Conservation (phyloP, 2,113 vertebrate species). For the Scolopax mira region DNA sequence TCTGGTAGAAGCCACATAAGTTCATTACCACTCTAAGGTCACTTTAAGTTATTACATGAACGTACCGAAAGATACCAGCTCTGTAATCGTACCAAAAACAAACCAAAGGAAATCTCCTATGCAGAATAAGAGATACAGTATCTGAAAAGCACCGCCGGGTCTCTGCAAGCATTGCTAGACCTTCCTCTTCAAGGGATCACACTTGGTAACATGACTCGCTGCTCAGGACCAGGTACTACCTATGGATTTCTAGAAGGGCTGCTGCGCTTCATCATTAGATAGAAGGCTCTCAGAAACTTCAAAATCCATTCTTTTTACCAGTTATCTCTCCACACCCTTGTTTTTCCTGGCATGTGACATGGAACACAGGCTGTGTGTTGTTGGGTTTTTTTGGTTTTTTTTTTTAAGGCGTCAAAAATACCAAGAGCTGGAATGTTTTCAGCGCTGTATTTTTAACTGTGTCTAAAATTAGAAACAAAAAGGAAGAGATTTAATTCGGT, state of each 20-base stretch:
- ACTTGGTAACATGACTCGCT: rapidly evolving
- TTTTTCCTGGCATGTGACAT: conserved; percentile 57
- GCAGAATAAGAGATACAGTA: neutral
- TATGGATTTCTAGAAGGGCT: neutral
- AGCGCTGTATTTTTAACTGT: conserved; percentile 3
- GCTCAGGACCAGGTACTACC: neutral
- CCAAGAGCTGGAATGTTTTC: conserved; percentile 21
- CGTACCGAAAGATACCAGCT: neutral
- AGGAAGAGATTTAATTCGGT: neutral
- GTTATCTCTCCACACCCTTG: conserved; percentile 24
- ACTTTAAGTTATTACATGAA: neutral
- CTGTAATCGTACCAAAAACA: neutral
- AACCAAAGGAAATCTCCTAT: neutral
- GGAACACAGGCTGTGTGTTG: conserved; percentile 11
- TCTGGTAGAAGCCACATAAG: neutral
- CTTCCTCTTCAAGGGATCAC: neutral
- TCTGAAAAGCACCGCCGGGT: neutral
- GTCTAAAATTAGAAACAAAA: conserved; percentile 19
- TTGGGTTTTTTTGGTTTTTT: neutral
- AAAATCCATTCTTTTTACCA: conserved; percentile 1
- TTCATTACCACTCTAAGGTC: neutral
- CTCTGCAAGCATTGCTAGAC: neutral
- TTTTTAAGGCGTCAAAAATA: conserved; percentile 40
- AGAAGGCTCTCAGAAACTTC: neutral
- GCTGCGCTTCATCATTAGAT: neutral